A percentile compares a stretch with the other conserved stretches of the same genome.
Evolutionary conservation across 2,888 invertebrate species (phyloP).

Genomic region (Tupiocoris notatus): DNA sequence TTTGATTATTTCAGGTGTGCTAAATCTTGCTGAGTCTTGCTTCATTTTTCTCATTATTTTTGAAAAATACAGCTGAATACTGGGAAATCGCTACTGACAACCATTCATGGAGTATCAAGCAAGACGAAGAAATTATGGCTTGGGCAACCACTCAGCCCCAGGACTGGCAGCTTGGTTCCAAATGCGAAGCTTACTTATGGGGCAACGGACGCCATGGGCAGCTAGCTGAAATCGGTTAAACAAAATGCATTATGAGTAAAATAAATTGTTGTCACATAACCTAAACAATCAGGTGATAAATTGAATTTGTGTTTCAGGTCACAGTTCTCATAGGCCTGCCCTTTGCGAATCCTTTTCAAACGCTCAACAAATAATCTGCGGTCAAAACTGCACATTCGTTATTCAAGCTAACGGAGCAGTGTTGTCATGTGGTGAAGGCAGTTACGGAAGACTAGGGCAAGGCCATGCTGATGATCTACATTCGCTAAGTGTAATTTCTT

Average conservation of each 20-base stretch:
- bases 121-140: slow-evolving; percentile 62
- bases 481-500: slow-evolving; percentile 60
- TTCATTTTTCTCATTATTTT: neutral
- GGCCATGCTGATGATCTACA: slow-evolving; percentile 65
- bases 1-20: no score
- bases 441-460: slow-evolving; percentile 64
- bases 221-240: slow-evolving; percentile 59
- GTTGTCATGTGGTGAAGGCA: slow-evolving; percentile 65
- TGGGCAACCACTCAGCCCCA: slow-evolving; percentile 63
- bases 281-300: no score
- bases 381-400: slow-evolving; percentile 66
- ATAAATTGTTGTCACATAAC: no score
- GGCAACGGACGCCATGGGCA: slow-evolving; percentile 66
- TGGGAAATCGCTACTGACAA: slow-evolving; percentile 55
- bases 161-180: slow-evolving; percentile 66
- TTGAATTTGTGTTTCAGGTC: slow-evolving; percentile 46
- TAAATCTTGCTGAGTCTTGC: no score
- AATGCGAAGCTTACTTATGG: slow-evolving; percentile 63
- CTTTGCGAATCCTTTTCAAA: slow-evolving; percentile 57
- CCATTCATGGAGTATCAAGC: slow-evolving; percentile 59
- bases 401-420: slow-evolving; percentile 63
- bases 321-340: slow-evolving; percentile 53
- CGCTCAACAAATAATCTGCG: slow-evolving; percentile 62
- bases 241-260: no score
- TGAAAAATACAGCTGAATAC: slow-evolving; percentile 44